Evolutionary conservation across 2,797 vertebrate genomes (phyloP).

Genomic region (Clarias fuscus): DNA sequence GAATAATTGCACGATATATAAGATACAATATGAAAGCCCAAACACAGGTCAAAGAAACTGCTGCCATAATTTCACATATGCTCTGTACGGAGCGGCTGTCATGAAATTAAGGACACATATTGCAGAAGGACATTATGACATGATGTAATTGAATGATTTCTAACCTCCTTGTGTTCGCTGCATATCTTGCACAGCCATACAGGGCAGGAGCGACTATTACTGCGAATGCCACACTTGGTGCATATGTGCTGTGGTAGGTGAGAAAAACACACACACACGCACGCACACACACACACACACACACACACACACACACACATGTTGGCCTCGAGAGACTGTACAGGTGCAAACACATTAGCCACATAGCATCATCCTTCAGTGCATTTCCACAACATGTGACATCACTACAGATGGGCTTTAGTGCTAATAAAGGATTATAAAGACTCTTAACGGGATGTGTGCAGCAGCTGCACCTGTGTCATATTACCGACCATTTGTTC

Average conservation of each 20-base stretch:
- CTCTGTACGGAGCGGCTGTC: neutral
- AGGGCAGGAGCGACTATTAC: constrained; percentile 75
- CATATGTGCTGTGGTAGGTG: constrained; percentile 83
- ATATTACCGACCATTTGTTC: neutral
- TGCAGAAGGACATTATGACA: neutral
- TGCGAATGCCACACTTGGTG: constrained; percentile 85
- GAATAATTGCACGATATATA: no score
- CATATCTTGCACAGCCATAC: constrained; percentile 94
- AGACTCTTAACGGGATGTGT: neutral
- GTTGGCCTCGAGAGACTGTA: constrained; percentile 32
- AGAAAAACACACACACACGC: constrained; percentile 35
- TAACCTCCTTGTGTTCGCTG: constrained; percentile 92
- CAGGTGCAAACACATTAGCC: constrained; percentile 48
- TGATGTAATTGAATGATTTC: constrained; percentile 40
- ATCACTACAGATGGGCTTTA: constrained; percentile 3
- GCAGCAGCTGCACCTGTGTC: neutral
- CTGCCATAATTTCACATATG: no score
- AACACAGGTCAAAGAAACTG: neutral
- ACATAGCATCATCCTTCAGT: constrained; percentile 45
- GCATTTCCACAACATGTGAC: constrained; percentile 25
- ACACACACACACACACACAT: constrained; percentile 1
- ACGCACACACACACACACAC: neutral
- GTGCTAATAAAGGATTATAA: neutral
- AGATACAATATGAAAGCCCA: neutral
- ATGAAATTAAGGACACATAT: neutral